Base-by-base conservation (phyloP, 2,888 invertebrate genomes). In the Lycia hirtaria region DNA sequence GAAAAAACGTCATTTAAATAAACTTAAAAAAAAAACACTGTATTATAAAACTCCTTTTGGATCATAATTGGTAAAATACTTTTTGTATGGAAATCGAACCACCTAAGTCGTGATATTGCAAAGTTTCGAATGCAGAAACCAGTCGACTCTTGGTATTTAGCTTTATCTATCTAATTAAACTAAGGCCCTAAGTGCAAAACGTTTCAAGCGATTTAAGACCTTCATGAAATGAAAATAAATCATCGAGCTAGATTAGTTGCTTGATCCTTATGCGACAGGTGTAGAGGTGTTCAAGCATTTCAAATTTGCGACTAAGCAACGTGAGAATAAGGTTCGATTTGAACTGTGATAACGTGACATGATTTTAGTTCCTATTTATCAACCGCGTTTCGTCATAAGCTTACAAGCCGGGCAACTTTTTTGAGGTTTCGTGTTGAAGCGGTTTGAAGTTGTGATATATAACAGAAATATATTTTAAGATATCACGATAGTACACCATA, bases 251-350 rank as follows among this genome's bases (percentile, higher is more conserved):
- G 83, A 87, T 85, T 83, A 81, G 76, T 86, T 85, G 79, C 83
- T 84, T 83, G 83, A 85, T 88, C 80, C 80, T 81, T 78, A 65
- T 73, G 73, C 76, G 80, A 87, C 89, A 90, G 88, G 89, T 88
- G 88, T 81, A 82, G 75, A 76, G 62, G 55, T 48, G 48, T 50
- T 59, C 43, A 60, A 65, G 37, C 72, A 72, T 62, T 63, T 53
- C 32, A 83, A 79, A 74, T 72, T 72, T 69, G 64, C 69, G 59
- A 67, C 68, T 64, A 75, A 72, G 15, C 40, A 12, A 20, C 60
- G 58, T 72, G 68, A 60, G 58, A 67, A 77, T 76, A 85, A 69
- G 72, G 81, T 73, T 62, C 56, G 59, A 68, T 78, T 81, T 66
- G 52, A 72, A 62, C 61, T 64, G 54, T 56, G 60, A 59, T 45